Base-by-base conservation (phyloP, 2,113 vertebrate species). In the Caranx melampygus region DNA sequence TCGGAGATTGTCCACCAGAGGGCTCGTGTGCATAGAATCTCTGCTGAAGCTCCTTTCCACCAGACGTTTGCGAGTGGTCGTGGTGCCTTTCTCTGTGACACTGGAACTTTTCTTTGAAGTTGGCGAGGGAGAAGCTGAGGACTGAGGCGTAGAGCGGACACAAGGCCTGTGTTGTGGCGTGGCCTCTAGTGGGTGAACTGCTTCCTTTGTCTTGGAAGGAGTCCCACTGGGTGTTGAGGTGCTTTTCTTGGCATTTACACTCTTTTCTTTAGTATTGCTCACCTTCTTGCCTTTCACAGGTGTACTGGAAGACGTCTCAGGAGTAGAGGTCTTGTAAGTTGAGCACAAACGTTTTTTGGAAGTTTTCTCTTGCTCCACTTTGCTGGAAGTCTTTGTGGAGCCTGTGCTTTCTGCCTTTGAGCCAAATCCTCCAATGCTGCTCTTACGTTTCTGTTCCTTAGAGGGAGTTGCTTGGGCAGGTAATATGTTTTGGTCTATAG, bases 401-500 rank as follows among this genome's bases (percentile, higher is more conserved):
- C 86, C 57, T 35, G 90, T 81, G 83, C 91, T 94, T 51, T 95
- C 96, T 0, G 90, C 65, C 81, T 95, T 96, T 51, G 94, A 89
- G 6, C 51, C 62, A n/a, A 94, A 87, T 33, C 93, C 92, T 49
- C 88, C 92, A 0, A 75, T 75, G 34, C 94, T 95, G 85, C 87
- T 92, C 37, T 95, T 95, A 34, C 90, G 90, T 61, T 95, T 97
- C 62, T 89, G 94, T 51, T 99, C 98, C 90, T 97, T 98, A 62
- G 96, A 93, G 0, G 96, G 96, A 59, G 96, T 94, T 57, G 94
- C 94, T 70, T 96, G 96, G 31, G 85, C 14, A 3, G 89, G 79
- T n/a, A 89, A 26, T 16, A 95, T 91, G 2, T 97, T 97, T 94
- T 98, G 97, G 89, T 99, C 97, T 69, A 96, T 91, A 51, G 96